Conservation (phyloP, 2,888 invertebrate species). For the Petrolisthes cinctipes region DNA sequence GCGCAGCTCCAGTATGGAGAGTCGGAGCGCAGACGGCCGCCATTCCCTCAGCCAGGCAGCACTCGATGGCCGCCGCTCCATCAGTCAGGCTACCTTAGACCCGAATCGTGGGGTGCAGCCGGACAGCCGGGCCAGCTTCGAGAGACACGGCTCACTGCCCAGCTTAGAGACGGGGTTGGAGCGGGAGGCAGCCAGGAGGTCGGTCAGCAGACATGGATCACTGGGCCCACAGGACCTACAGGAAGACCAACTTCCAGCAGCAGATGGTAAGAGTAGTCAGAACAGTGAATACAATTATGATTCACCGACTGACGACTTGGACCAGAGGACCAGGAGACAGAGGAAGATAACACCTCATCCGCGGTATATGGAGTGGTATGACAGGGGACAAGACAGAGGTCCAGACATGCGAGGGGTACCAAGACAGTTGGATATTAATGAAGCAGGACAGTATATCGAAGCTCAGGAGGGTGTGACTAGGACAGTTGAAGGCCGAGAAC, state of each 20-base stretch:
- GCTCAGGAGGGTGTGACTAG: background rate
- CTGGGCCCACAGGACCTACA: slow-evolving; percentile 46
- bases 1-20: slow-evolving; percentile 54
- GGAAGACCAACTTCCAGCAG: slow-evolving; percentile 37
- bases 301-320: slow-evolving; percentile 8
- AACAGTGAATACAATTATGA: slow-evolving; percentile 35
- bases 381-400: slow-evolving; percentile 26
- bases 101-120: slow-evolving; percentile 22
- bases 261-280: slow-evolving; percentile 39
- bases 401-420: background rate
- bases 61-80: slow-evolving; percentile 42
- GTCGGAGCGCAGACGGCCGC: slow-evolving; percentile 45
- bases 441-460: slow-evolving; percentile 16
- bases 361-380: slow-evolving; percentile 55
- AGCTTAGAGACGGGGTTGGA: slow-evolving; percentile 58
- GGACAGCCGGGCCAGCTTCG: slow-evolving; percentile 41
- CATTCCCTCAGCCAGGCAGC: slow-evolving; percentile 50
- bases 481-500: background rate
- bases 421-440: background rate
- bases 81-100: slow-evolving; percentile 37
- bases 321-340: slow-evolving; percentile 19
- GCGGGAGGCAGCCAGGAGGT: slow-evolving; percentile 43
- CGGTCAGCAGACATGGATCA: slow-evolving; percentile 48
- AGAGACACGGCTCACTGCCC: slow-evolving; percentile 60
- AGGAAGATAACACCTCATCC: slow-evolving; percentile 17